These are phyloP conservation scores for Euplagia quadripunctaria DNA, from an alignment of 2,888 invertebrate genomes.

Conservation along the genomic window DNA sequence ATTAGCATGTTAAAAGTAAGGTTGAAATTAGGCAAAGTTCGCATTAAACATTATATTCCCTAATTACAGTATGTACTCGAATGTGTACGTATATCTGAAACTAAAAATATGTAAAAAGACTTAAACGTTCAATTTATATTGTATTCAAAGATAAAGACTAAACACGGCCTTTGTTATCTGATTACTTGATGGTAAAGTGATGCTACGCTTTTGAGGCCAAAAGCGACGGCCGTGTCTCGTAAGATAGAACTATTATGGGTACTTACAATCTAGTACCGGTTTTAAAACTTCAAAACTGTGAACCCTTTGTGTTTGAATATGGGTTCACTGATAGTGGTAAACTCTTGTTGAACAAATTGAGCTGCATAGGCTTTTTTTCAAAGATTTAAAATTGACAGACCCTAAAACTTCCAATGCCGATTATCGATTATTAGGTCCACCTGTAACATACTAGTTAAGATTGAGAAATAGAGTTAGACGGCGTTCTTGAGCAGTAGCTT, in stretches of 20 bases:
- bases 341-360: not conserved
- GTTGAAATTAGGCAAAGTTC: not conserved
- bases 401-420: too few relatives aligned
- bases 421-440: too few relatives aligned
- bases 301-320: conserved; percentile 1
- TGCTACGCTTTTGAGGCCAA: not conserved
- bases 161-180: conserved; percentile 1
- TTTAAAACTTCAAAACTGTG: not conserved
- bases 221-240: not conserved
- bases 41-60: not conserved
- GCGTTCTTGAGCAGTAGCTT: too few relatives aligned
- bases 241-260: not conserved
- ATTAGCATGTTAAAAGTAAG: too few relatives aligned
- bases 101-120: not conserved
- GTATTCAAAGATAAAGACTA: not conserved
- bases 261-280: not conserved
- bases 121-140: not conserved
- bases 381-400: not conserved
- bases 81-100: not conserved
- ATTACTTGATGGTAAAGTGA: not conserved
- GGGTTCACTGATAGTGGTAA: not conserved
- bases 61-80: not conserved
- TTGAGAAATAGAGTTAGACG: too few relatives aligned
- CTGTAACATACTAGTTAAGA: too few relatives aligned
- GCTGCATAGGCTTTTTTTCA: not conserved